Base-by-base conservation (phyloP, 2,888 invertebrate species). In the Nyleta sp. region DNA sequence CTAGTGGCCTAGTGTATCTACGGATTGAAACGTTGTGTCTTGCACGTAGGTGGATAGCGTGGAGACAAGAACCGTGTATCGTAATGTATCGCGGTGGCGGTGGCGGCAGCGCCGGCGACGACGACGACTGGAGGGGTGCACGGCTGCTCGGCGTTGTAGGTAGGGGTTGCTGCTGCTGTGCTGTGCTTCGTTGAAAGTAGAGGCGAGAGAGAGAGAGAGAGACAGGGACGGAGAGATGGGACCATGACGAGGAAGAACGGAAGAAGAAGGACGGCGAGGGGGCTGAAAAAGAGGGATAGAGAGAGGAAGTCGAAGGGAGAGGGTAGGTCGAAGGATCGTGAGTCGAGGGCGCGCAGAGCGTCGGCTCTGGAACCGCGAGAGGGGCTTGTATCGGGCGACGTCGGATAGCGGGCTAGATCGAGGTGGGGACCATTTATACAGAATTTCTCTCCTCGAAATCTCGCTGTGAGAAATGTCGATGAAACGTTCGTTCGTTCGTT, bases 31-130 rank as follows among this genome's bases (percentile, higher is more conserved):
- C 85, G 84, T 82, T 81, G 84, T 82, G 84, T 81, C 84, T 84
- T 85, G 84, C 86, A 84, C 87, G 87, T 86, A 82, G 85, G 84
- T 87, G 84, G 83, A 84, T 80, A 85, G 85, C 85, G 85, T 85
- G 85, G 86, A 87, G 87, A 87, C 87, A 86, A 86, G 87, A 86
- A 82, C 84, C 84, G 86, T 89, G 88, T 89, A 89, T 89, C 88
- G 89, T 88, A 87, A 88, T 89, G 88, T 88, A 89, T 89, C 89
- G 89, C 87, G 86, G 84, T 81, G 82, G 81, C 82, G 82, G 81
- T 77, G 81, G 83, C 81, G 82, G 82, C 78, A 72, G 83, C 81
- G 79, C 81, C 83, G 82, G 84, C 84, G 84, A 82, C 84, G 82
- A 83, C 84, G 83, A 82, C 84, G 84, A 81, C 81, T 83, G 85